phyloP scores from a whole-genome alignment of 2,888 invertebrate species.

The Allophyes oxyacanthae region DNA sequence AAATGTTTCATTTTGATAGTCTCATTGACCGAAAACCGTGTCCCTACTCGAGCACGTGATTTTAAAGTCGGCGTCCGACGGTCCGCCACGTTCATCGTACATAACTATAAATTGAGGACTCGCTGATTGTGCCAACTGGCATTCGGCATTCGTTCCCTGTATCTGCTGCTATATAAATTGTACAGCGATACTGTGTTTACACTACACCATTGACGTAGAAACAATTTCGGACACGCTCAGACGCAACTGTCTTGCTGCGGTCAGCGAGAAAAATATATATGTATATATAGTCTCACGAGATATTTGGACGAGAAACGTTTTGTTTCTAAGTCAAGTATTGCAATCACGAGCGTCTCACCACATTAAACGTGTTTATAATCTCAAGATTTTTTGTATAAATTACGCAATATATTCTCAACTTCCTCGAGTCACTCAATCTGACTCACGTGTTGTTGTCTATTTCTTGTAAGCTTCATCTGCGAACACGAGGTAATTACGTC shows the following conservation, averaged over 20 bases:
- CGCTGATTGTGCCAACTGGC: slow-evolving; percentile 76
- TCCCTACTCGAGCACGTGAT: slow-evolving; percentile 45
- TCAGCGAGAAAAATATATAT: slow-evolving; percentile 32
- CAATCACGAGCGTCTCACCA: slow-evolving; percentile 8
- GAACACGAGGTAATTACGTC: slow-evolving; percentile 19
- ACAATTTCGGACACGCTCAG: slow-evolving; percentile 28
- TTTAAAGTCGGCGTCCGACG: slow-evolving; percentile 36
- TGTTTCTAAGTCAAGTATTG: slow-evolving; percentile 22
- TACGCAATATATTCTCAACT: slow-evolving; percentile 15
- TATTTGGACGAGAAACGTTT: slow-evolving; percentile 18
- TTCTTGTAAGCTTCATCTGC: slow-evolving; percentile 20
- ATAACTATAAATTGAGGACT: slow-evolving; percentile 38
- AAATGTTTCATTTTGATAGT: slow-evolving; percentile 14
- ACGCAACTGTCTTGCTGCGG: slow-evolving; percentile 29
- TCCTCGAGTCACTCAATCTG: slow-evolving; percentile 11
- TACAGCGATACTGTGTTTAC: slow-evolving; percentile 42
- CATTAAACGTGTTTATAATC: slow-evolving; percentile 18
- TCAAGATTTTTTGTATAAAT: slow-evolving; percentile 5
- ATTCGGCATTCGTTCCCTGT: slow-evolving; percentile 62
- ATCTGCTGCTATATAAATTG: slow-evolving; percentile 47
- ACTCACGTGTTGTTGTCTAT: slow-evolving; percentile 33
- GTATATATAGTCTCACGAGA: slow-evolving; percentile 13
- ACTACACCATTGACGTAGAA: slow-evolving; percentile 29
- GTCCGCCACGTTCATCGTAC: slow-evolving; percentile 28
- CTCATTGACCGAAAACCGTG: slow-evolving; percentile 12